Evolutionary conservation across 1,140 invertebrate species (phyloP), one percentile per base, ranked within the genome.

Genomic region (Habropoda laboriosa): DNA sequence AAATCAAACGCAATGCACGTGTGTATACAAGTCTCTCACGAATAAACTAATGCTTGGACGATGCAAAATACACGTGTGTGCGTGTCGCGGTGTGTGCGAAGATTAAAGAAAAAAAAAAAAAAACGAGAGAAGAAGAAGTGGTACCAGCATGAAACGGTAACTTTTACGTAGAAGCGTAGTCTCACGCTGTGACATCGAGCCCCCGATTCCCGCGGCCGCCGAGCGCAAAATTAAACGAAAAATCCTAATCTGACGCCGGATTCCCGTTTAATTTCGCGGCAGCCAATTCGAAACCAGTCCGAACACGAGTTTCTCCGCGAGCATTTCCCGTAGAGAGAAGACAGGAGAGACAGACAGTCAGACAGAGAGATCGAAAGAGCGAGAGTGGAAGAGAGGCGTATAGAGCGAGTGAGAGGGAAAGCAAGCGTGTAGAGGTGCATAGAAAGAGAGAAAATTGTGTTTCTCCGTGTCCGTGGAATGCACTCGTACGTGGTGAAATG

Each of bases 161-260:
- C 57, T 70, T 47, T 73, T 51, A 72, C 70, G 67, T 61, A 32
- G 55, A 72, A 68, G 5, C 45, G 30, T 10, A 73, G 24, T 80
- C 55, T 71, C 78, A 55, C 82, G 72, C 82, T 80, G 83, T 79
- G 82, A 85, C 83, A 85, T 84, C 83, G 83, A 85, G 72, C 73
- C 72, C 73, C 72, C 38, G 27, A 30, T 61, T n/a, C 21, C 60
- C 60, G 60, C 45, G 60, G 47, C 27, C 30, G 35, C 38, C 47
- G 2, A 53, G 47, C 49, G 49, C 73, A 67, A 67, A 76, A 76
- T 67, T 67, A 76, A 67, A 76, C 73, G 73, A 67, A 67, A 76
- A 67, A 76, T 67, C 61, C 73, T 76, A 67, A 76, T 76, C 66
- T 47, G 66, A 60, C 66, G 30, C 32, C 18, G 42, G 18, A 49